Evolutionary conservation across 2,113 vertebrate species (phyloP).

Genomic region (Bettongia penicillata): DNA sequence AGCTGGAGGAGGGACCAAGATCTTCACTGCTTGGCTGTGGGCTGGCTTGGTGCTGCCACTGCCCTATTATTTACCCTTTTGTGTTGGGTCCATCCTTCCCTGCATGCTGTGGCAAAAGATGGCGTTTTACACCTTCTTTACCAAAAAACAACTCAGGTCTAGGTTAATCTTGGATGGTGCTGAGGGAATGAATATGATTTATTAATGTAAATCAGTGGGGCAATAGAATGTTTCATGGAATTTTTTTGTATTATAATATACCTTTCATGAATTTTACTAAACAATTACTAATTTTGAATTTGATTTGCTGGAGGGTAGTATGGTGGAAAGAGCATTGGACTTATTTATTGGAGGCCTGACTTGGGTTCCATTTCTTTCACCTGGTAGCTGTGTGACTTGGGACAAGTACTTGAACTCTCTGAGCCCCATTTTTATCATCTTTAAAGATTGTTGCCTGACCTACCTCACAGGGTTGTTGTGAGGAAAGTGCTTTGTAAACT

Average conservation of each 20-base stretch:
- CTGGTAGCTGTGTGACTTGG: background rate
- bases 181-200: conserved; percentile 9
- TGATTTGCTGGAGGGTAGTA: background rate
- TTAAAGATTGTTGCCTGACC: background rate
- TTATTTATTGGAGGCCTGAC: background rate
- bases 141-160: background rate
- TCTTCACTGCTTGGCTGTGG: conserved; percentile 8
- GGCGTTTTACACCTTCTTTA: conserved; percentile 8
- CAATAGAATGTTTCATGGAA: background rate
- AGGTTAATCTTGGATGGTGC: conserved; percentile 21
- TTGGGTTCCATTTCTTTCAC: background rate
- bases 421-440: background rate
- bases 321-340: background rate
- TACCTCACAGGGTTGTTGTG: background rate
- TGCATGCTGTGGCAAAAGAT: background rate
- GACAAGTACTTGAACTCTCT: background rate
- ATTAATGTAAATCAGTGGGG: background rate
- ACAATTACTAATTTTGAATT: background rate
- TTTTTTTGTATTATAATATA: background rate
- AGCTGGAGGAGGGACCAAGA: background rate
- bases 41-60: conserved; percentile 10
- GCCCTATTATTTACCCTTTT: conserved; percentile 31
- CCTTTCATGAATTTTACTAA: background rate
- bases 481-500: background rate
- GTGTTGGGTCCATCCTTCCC: conserved; percentile 36